phyloP scores from a whole-genome alignment of 2,113 vertebrate species.

The Alectura lathami region DNA sequence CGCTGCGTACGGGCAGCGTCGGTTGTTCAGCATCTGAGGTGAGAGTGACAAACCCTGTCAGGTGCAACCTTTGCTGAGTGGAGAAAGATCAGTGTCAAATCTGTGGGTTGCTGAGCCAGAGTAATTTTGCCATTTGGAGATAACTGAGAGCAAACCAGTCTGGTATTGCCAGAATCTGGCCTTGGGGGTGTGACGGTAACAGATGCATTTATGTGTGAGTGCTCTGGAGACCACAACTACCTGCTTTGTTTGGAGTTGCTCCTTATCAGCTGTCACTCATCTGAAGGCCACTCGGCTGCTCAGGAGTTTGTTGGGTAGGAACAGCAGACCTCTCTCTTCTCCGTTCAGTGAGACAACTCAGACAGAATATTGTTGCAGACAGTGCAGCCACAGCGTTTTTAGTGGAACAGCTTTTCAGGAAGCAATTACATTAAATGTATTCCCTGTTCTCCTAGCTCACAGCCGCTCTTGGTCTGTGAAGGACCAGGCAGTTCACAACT shows the following conservation, averaged over 20 bases:
- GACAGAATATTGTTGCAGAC: background rate
- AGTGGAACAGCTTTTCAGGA: background rate
- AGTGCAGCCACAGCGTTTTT: background rate
- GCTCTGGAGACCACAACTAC: background rate
- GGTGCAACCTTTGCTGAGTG: background rate
- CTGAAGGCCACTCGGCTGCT: background rate
- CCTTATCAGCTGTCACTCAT: background rate
- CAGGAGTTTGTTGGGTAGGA: background rate
- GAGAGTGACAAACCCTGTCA: background rate
- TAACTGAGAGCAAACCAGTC: background rate
- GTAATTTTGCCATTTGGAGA: background rate
- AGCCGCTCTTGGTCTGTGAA: background rate
- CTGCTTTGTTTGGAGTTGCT: background rate
- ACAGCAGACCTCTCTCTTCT: background rate
- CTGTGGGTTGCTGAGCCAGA: background rate
- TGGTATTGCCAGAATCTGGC: background rate
- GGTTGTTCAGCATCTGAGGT: background rate
- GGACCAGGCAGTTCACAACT: background rate
- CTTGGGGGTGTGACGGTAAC: background rate
- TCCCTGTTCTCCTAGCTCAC: background rate
- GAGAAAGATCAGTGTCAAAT: background rate
- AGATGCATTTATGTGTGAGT: background rate
- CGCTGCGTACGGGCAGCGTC: rapidly evolving
- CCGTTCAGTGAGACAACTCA: background rate
- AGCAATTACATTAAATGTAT: background rate